Evolutionary conservation across 1,140 invertebrate species (phyloP).

Genomic region (Trichonephila inaurata): DNA sequence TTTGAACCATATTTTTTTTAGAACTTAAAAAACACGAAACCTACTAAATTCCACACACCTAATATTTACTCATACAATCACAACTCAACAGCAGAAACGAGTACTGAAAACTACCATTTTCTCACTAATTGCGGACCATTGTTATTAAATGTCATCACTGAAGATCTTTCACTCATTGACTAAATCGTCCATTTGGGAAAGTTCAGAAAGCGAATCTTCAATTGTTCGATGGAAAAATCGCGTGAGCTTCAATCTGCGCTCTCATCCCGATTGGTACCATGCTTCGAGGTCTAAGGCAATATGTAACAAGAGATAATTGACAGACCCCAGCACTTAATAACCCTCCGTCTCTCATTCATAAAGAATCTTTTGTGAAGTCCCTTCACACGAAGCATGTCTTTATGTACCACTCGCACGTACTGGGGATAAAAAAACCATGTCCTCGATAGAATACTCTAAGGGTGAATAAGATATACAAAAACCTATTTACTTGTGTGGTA

Average conservation of each 20-base stretch:
- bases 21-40: too few species aligned
- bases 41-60: too few species aligned
- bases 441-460: neutral
- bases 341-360: neutral
- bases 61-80: too few species aligned
- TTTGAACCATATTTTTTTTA: too few species aligned
- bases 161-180: neutral
- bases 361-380: neutral
- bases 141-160: neutral
- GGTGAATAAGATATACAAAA: conserved; percentile 35
- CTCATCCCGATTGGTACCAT: conserved; percentile 1
- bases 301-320: neutral
- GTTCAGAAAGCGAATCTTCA: neutral
- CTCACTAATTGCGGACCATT: too few species aligned
- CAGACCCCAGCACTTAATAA: conserved; percentile 22
- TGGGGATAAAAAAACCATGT: neutral
- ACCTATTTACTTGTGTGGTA: conserved; percentile 52
- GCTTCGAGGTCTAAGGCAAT: neutral
- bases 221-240: conserved; percentile 8
- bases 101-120: too few species aligned
- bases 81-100: too few species aligned
- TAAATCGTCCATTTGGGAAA: neutral
- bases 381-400: neutral
- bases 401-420: neutral
- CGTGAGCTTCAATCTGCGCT: conserved; percentile 15